phyloP scores from a whole-genome alignment of 2,113 vertebrate species.

The Sinosuthora webbiana region DNA sequence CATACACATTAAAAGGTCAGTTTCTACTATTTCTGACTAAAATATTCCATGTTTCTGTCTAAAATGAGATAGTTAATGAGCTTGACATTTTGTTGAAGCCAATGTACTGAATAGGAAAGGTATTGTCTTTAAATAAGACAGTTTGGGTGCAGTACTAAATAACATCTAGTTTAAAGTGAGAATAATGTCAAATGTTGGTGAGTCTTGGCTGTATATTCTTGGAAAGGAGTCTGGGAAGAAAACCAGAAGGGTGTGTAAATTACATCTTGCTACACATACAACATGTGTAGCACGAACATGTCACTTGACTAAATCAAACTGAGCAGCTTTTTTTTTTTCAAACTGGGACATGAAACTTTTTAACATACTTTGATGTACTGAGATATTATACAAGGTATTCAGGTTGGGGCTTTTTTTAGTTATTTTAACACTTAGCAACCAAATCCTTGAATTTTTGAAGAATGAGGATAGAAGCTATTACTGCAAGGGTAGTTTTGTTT shows the following conservation, averaged over 20 bases:
- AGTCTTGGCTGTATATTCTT: not conserved
- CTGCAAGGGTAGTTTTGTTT: not conserved
- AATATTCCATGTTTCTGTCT: not conserved
- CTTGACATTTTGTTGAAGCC: not conserved
- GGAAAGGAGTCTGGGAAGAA: not conserved
- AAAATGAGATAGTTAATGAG: not conserved
- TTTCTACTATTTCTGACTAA: not conserved
- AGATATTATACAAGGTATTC: not conserved
- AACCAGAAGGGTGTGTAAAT: not conserved
- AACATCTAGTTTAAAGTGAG: not conserved
- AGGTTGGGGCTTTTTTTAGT: not conserved
- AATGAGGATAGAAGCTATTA: not conserved
- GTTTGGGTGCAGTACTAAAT: not conserved
- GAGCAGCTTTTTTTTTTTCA: not conserved
- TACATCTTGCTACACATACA: not conserved
- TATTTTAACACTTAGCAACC: not conserved
- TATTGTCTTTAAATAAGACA: not conserved
- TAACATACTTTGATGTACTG: not conserved
- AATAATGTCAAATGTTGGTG: not conserved
- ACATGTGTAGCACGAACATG: not conserved
- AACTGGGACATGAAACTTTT: not conserved
- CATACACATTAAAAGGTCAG: not conserved
- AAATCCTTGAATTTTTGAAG: not conserved
- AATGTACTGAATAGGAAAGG: not conserved
- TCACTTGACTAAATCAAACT: not conserved